A percentile compares a stretch with the other conserved stretches of the same genome.
Evolutionary conservation across 2,888 invertebrate genomes (phyloP).

Genomic region (Chalcis sispes): DNA sequence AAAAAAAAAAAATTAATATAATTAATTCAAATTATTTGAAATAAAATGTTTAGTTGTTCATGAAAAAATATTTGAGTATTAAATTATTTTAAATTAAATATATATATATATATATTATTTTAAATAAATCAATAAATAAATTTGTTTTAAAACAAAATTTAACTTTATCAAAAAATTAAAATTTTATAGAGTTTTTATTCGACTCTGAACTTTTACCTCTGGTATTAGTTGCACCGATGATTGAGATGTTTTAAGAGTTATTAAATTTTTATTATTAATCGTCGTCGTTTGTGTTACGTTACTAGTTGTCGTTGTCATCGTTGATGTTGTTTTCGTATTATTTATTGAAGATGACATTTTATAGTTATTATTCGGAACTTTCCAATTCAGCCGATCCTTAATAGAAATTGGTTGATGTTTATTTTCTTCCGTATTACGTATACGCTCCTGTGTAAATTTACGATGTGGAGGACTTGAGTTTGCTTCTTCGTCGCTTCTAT

Average conservation of each 20-base stretch:
- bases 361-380: not conserved
- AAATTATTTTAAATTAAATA: not conserved
- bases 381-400: constrained; percentile 16
- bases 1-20: not conserved
- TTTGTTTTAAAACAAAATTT: no score
- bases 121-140: no score
- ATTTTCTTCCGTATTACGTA: not conserved
- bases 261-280: not conserved
- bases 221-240: no score
- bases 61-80: not conserved
- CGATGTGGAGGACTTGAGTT: constrained; percentile 46
- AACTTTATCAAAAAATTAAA: no score
- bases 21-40: not conserved
- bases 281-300: not conserved
- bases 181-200: no score
- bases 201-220: no score
- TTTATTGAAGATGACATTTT: not conserved
- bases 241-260: no score
- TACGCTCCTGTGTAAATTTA: constrained; percentile 46
- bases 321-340: not conserved
- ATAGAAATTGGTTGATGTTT: constrained; percentile 7
- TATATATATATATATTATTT: not conserved
- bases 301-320: no score
- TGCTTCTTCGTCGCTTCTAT: constrained; percentile 39
- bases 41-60: not conserved